These are phyloP conservation scores for Geophilus truncorum DNA, from an alignment of 2,888 invertebrate genomes.

Conservation along the genomic window DNA sequence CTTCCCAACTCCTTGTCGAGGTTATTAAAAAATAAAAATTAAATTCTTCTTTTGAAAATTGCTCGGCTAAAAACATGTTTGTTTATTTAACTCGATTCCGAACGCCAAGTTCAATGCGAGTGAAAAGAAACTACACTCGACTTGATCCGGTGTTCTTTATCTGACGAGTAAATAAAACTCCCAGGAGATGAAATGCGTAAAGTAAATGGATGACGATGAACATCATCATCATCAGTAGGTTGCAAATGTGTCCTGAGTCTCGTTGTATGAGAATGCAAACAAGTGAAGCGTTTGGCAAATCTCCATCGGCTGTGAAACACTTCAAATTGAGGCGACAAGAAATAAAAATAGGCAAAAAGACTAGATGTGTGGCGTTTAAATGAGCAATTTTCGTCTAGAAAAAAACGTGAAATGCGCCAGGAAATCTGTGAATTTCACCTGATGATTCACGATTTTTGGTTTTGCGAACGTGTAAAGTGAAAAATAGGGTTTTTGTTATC, in stretches of 20 bases:
- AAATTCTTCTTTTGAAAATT: too few species aligned
- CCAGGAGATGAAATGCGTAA: not conserved
- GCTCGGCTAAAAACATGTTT: not conserved
- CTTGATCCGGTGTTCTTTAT: not conserved
- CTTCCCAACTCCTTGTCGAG: too few species aligned
- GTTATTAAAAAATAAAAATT: too few species aligned
- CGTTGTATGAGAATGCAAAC: conserved; percentile 7
- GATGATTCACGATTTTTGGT: too few species aligned
- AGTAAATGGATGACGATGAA: conserved; percentile 1
- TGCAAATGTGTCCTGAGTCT: not conserved
- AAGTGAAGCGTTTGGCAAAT: conserved; percentile 13
- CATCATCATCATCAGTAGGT: conserved; percentile 5
- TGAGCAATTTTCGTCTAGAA: not conserved
- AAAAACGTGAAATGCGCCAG: not conserved
- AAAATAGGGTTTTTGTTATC: too few species aligned
- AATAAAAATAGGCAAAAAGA: not conserved
- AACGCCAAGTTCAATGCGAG: not conserved
- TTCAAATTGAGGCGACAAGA: not conserved
- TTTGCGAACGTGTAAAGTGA: too few species aligned
- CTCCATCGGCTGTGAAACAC: not conserved
- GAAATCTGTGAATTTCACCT: too few species aligned
- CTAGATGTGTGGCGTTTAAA: not conserved
- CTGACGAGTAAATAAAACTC: not conserved
- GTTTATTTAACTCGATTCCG: not conserved
- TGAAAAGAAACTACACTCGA: not conserved